Evolutionary conservation across 2,888 invertebrate genomes (phyloP), one percentile per base, ranked within the genome.

Genomic region (Aspidiotus destructor): DNA sequence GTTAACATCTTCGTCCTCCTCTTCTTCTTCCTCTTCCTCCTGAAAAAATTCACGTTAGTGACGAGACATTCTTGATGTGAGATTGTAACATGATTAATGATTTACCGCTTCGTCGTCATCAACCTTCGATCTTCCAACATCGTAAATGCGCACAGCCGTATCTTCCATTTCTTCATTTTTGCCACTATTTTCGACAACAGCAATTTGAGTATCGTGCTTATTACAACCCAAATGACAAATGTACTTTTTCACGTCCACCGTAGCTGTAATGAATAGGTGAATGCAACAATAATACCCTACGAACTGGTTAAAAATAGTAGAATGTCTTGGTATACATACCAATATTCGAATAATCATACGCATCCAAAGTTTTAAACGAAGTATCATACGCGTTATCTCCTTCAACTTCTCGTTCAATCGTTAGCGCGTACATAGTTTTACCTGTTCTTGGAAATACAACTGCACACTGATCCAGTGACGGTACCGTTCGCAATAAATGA

Each of bases 311-410:
- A 28, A 28, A 28, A 28, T 28, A 28, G 28, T 28, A 28, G 28
- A 28, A 28, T 5, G 28, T 28, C 28, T 28, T 28, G 28, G 28
- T 3, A 28, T 28, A 28, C 79, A 79, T 75, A 89, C 89, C 87
- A 78, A 97, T 96, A 75, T 89, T 92, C 40, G 89, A 88, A 78
- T 98, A 99, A 78, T 98, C 95, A 73, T 86, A 86, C 1, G 95
- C 88, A 79, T 98, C 97, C 54, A 98, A 82, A 0, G 96, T 95
- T 77, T 95, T 91, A 78, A 98, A 96, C 73, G 94, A 94, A 48
- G 94, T 91, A 74, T 93, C 90, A 76, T 86, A 92, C 72, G 87
- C 86, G 54, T 84, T 83, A 58, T 86, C 81, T 44, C 79, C 78
- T 8, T 87, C 85, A 64, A 80, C 78, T 72, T 87, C 86, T 73